Percentiles rank a stretch among this genome's conserved stretches.
These are phyloP conservation scores for Drosophila saltans DNA, from an alignment of 1,140 invertebrate species.

Conservation along the genomic window DNA sequence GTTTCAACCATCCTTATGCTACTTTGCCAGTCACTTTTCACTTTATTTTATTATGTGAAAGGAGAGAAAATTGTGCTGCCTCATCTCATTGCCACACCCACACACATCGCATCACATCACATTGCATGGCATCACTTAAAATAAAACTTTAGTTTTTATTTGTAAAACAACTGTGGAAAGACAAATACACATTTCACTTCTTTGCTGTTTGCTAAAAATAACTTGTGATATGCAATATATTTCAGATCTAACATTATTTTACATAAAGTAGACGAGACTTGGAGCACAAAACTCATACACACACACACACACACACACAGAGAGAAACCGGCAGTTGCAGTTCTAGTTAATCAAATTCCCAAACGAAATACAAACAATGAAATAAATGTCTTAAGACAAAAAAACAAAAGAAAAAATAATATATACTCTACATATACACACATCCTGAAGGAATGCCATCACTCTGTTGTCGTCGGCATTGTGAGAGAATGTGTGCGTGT, in stretches of 20 bases:
- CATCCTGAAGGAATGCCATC: constrained; percentile 24
- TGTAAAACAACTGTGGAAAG: constrained; percentile 15
- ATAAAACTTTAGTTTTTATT: constrained; percentile 27
- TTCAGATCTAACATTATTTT: constrained; percentile 36
- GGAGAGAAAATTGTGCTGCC: background rate
- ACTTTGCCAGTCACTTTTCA: constrained; percentile 2
- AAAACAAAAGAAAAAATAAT: constrained; percentile 23
- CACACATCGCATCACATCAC: background rate
- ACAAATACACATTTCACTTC: constrained; percentile 7
- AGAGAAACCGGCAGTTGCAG: constrained; percentile 11
- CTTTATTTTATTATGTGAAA: constrained; percentile 9
- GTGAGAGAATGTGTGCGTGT: constrained; percentile 14
- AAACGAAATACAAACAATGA: constrained; percentile 41
- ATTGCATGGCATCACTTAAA: background rate
- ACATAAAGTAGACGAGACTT: constrained; percentile 40
- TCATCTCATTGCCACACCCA: background rate
- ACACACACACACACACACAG: background rate
- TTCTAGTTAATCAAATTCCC: constrained; percentile 52
- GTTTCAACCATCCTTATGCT: background rate
- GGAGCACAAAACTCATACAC: background rate
- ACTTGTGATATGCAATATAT: constrained; percentile 26
- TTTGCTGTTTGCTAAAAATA: constrained; percentile 19
- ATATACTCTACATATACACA: background rate
- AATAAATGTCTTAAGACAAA: constrained; percentile 53
- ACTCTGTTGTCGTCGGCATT: constrained; percentile 10